Evolutionary conservation across 2,797 vertebrate genomes (phyloP), one percentile per base, ranked within the genome.

Genomic region (Megaceryle alcyon): DNA sequence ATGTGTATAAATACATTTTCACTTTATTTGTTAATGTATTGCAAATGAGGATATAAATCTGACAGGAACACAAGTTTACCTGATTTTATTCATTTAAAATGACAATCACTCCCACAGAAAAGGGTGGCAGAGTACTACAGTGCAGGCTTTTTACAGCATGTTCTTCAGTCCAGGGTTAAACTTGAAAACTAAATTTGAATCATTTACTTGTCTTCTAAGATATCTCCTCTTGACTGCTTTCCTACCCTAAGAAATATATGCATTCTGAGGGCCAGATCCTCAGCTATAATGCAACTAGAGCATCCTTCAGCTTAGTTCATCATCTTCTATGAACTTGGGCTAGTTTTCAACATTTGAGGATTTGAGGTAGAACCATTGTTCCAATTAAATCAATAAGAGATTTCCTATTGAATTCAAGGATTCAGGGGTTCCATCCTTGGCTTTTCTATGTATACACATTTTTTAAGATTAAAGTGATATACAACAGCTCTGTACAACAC

Each of bases 1-100:
- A 92, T 37, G 71, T 66, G 35, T 69, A 82, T 85, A 95, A 95
- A 95, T 81, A 81, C 22, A 95, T 94, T 86, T 92, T 86, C 80
- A 66, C 41, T 84, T 94, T 92, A 90, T 91, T 96, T 95, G 83
- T 91, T 96, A 95, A 75, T 61, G 51, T 90, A 75, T 90, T 85
- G 81, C 86, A 85, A 94, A 89, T 48, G 71, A 87, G 64, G 81
- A 51, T 84, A 91, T 95, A 93, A 94, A 94, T 92, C 71, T 83
- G 83, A 61, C 3, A 12, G 3, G 26, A 90, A 61, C 71, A 85
- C 78, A 82, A 88, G 53, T 88, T 94, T 86, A 43, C 83, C n/a
- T 91, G 61, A 43, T 89, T 95, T 82, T 87, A 37, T 86, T 92
- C 33, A 71, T 77, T 90, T 87, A 69, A 90, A 92, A 87, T 78